phyloP scores from a whole-genome alignment of 2,888 invertebrate species.

The Spodoptera exigua region DNA sequence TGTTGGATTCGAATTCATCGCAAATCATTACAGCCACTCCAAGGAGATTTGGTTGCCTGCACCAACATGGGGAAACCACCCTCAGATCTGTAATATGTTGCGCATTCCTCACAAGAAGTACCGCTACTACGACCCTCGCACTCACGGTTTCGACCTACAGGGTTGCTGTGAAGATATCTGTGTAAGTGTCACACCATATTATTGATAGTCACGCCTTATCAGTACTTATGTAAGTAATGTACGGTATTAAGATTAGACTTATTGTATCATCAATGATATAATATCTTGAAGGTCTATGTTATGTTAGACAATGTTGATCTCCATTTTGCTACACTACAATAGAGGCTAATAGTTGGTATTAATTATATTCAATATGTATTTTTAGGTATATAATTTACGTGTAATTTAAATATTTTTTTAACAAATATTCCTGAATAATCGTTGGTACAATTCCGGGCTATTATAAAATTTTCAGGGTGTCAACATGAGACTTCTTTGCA shows the following conservation, averaged over 20 bases:
- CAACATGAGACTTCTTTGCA: too few relatives aligned
- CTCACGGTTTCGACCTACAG: constrained; percentile 97
- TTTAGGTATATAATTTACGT: too few relatives aligned
- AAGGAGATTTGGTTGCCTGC: constrained; percentile 96
- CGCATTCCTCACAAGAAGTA: constrained; percentile 96
- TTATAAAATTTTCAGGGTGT: too few relatives aligned
- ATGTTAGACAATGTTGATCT: too few relatives aligned
- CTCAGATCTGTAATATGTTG: constrained; percentile 96
- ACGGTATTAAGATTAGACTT: background rate
- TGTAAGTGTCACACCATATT: constrained; percentile 86
- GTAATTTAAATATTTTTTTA: too few relatives aligned
- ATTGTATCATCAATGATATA: background rate
- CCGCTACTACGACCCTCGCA: constrained; percentile 97
- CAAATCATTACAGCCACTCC: constrained; percentile 93
- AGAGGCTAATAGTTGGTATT: too few relatives aligned
- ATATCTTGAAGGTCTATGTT: too few relatives aligned
- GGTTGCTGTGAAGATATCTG: constrained; percentile 96
- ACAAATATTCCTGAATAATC: too few relatives aligned
- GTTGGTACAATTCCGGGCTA: too few relatives aligned
- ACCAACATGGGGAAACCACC: constrained; percentile 99
- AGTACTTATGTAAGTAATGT: background rate
- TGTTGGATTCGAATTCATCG: constrained; percentile 96
- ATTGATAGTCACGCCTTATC: background rate
- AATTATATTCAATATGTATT: too few relatives aligned
- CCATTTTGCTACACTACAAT: too few relatives aligned